Percentiles rank a stretch among this genome's conserved stretches.
These are phyloP conservation scores for Eulemur mongoz DNA, from an alignment of 2,797 vertebrate genomes.

Conservation along the genomic window DNA sequence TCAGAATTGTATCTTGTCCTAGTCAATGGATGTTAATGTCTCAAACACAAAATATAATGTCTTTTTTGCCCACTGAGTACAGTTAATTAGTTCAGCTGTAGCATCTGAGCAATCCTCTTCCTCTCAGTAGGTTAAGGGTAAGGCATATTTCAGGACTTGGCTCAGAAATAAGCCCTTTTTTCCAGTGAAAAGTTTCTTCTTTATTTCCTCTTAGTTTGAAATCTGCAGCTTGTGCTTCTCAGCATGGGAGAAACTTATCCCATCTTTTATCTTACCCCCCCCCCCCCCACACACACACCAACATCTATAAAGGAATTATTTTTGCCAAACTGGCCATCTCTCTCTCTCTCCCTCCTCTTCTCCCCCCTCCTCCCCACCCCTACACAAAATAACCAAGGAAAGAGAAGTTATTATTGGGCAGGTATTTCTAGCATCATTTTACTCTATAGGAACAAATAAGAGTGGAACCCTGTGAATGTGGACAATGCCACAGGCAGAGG, in stretches of 20 bases:
- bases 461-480: neutral
- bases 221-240: slow-evolving; percentile 34
- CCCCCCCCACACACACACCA: neutral
- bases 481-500: neutral
- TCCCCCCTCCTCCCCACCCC: neutral
- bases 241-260: slow-evolving; percentile 31
- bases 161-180: slow-evolving; percentile 44
- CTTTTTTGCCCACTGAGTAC: neutral
- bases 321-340: slow-evolving; percentile 12
- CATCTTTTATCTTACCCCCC: neutral
- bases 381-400: neutral
- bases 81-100: slow-evolving; percentile 23
- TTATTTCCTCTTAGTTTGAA: slow-evolving; percentile 57
- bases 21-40: neutral
- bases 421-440: slow-evolving; percentile 19
- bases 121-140: neutral
- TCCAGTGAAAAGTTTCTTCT: slow-evolving; percentile 39
- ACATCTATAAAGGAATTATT: slow-evolving; percentile 29
- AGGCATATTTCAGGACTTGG: neutral
- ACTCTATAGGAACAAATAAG: neutral
- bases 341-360: neutral
- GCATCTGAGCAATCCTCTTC: neutral
- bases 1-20: slow-evolving; percentile 27
- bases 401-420: neutral
- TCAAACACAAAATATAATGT: neutral